A percentile compares a stretch with the other conserved stretches of the same genome.
phyloP scores from a whole-genome alignment of 1,140 invertebrate species.

The Drosophila ambigua region DNA sequence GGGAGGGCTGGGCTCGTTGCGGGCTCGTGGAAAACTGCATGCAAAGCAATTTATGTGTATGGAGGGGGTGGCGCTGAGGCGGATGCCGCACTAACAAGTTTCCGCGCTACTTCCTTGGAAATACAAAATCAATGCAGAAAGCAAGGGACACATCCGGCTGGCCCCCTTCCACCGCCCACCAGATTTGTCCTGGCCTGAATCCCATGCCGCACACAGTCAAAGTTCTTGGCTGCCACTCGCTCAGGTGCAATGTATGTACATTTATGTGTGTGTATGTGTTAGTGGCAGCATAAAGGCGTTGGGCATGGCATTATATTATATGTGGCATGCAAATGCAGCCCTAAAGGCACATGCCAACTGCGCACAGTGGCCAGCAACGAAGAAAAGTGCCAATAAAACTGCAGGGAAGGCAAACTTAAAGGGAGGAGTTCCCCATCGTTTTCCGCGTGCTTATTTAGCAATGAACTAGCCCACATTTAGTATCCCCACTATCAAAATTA shows the following conservation, averaged over 20 bases:
- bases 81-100: conserved; percentile 66
- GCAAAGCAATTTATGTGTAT: conserved; percentile 71
- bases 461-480: too few relatives aligned
- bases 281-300: conserved; percentile 15
- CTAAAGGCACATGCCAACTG: conserved; percentile 11
- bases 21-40: conserved; percentile 60
- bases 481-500: too few relatives aligned
- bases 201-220: not conserved
- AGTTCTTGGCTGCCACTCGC: conserved; percentile 1
- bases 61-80: conserved; percentile 8
- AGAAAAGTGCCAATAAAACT: not conserved
- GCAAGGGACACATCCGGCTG: conserved; percentile 67
- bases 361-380: conserved; percentile 27
- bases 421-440: too few relatives aligned
- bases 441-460: too few relatives aligned
- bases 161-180: conserved; percentile 14
- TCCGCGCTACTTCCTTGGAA: conserved; percentile 79
- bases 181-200: conserved; percentile 54
- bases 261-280: conserved; percentile 17
- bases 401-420: too few relatives aligned
- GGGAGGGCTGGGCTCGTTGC: too few relatives aligned
- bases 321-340: conserved; percentile 63
- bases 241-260: conserved; percentile 18
- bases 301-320: conserved; percentile 58
- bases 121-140: conserved; percentile 76